Base-by-base conservation (phyloP, 2,113 vertebrate species). In the Leptocoma aspasia region DNA sequence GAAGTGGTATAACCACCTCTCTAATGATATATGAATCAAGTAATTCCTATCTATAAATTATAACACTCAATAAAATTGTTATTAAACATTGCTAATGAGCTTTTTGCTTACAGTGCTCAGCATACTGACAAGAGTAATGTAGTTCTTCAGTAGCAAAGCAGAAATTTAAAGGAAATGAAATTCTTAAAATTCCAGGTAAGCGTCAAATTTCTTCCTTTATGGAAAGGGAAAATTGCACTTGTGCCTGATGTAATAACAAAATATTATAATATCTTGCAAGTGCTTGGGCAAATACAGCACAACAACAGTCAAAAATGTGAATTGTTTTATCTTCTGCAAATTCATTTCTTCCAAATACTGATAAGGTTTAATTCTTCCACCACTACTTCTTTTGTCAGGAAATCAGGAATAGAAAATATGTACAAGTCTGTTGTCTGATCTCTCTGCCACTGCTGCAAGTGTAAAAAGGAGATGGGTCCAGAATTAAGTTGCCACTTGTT, bases 231-330 rank as follows among this genome's bases (percentile, higher is more conserved):
- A 73, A 41, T 9, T 37, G 0, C 10, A 49, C 31, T 87, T 78
- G 5, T 44, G 41, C 59, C 15, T 41, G 37, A 73, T 4, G 5
- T 35, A 26, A 22, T 19, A 39, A 10, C 54, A 66, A 53, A 42
- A 3, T n/a, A 30, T 42, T 70, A 39, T 6, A 31, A 49, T 39
- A 17, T 12, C 11, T 65, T 81, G 14, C 7, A 72, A 72, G 3
- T 41, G 24, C 9, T 59, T 66, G 22, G 80, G n/a, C 4, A 82
- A 88, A 82, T 28, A 30, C 11, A 75, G 4, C 15, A 23, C 10
- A 41, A 16, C 0, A 0, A 30, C 18, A 19, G 6, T 15, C 6
- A 49, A 75, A 81, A 76, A 15, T n/a, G 2, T 1, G 0, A 41
- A 71, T 24, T 5, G 0, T 2, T 83, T 75, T 84, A 70, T 12